Evolutionary conservation across 2,888 invertebrate species (phyloP), one percentile per base, ranked within the genome.

Genomic region (Conistra vaccinii): DNA sequence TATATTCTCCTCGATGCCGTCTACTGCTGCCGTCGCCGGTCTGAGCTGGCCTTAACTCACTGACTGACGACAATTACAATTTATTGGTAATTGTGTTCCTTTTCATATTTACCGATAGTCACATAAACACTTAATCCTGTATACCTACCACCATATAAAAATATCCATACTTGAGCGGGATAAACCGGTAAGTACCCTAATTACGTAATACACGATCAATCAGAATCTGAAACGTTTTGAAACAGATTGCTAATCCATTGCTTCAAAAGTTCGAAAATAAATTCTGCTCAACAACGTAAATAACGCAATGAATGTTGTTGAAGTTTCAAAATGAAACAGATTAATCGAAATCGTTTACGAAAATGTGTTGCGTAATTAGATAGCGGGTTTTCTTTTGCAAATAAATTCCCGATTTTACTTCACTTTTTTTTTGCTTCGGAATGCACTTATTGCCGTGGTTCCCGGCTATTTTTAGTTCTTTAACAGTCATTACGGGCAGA

Each of bases 21-120:
- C 9, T 9, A 9, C 39, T 9, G 39, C 39, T 9, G 39, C 10
- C 39, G 35, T 35, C 45, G 20, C 48, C 7, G 48, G 20, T 48
- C 7, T 20, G 20, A 20, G 7, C 48, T 20, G 20, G 20, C 5
- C 20, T 48, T 48, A 48, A 72, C 26, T 3, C 7, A 9, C 20
- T n/a, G 58, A 23, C 14, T 45, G 68, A 23, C 51, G 42, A 26
- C 26, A 42, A 60, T 23, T 2, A 2, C 35, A 45, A 3, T 3
- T 58, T 6, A 48, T 32, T 17, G 39, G 20, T 12, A 17, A 12
- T 29, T 69, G 9, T 29, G 55, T 63, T 42, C 80, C 76, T 48
- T 61, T 76, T 61, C 29, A 55, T 51, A 42, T 71, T 71, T 62
- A 26, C 17, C 23, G 14, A 20, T 45, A 63, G 17, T 57, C 55